Evolutionary conservation across 2,888 invertebrate species (phyloP).

Genomic region (Diplazon laetatorius): DNA sequence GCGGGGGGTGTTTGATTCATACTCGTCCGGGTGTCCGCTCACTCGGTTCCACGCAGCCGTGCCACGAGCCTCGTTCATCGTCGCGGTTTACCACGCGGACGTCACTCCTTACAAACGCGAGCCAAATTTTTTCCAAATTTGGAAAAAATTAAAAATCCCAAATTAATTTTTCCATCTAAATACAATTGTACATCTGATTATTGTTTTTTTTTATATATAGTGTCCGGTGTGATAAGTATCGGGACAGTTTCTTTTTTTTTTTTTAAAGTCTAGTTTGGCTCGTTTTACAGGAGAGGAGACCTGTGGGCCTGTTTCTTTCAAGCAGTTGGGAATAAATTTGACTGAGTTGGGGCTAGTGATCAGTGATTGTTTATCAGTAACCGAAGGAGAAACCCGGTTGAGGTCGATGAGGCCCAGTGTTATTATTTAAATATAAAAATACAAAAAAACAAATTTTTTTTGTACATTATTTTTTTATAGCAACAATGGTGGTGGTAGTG

Average conservation of each 20-base stretch:
- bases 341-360: not conserved
- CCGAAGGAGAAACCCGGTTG: not conserved
- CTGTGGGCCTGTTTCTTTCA: not conserved
- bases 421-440: too few relatives aligned
- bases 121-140: not conserved
- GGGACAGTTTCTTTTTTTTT: too few relatives aligned
- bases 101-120: not conserved
- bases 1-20: conserved; percentile 77
- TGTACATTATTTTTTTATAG: conserved; percentile 32
- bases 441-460: too few relatives aligned
- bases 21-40: conserved; percentile 68
- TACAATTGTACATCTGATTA: not conserved
- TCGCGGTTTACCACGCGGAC: conserved; percentile 26
- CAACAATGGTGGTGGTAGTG: conserved; percentile 77
- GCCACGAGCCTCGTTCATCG: conserved; percentile 70
- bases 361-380: conserved; percentile 8
- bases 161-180: not conserved
- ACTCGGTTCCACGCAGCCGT: conserved; percentile 76
- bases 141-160: too few relatives aligned
- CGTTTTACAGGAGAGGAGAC: too few relatives aligned
- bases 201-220: not conserved
- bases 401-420: conserved; percentile 2
- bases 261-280: too few relatives aligned
- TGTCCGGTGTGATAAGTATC: conserved; percentile 15
- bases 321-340: not conserved